Percentiles rank a stretch among this genome's conserved stretches.
phyloP scores from a whole-genome alignment of 2,797 vertebrate species.

The Coreius guichenoti region DNA sequence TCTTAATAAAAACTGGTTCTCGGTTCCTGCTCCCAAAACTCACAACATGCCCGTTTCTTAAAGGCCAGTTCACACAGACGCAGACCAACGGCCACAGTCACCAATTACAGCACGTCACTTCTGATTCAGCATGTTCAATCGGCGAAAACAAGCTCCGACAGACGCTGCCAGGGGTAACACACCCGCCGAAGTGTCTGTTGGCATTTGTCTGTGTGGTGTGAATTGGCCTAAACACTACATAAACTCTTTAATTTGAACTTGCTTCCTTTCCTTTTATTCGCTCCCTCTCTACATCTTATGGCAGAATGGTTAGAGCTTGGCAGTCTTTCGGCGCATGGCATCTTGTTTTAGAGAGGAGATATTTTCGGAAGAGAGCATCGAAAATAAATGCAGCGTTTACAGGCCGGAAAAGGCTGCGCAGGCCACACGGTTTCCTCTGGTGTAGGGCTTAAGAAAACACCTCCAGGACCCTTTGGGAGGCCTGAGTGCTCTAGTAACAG shows the following conservation, averaged over 20 bases:
- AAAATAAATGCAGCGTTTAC: slow-evolving; percentile 78
- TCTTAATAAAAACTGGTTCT: background rate
- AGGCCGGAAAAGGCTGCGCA: slow-evolving; percentile 67
- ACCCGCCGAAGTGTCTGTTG: background rate
- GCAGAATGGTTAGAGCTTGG: slow-evolving; percentile 48
- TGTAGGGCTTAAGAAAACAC: slow-evolving; percentile 57
- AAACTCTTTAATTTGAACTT: background rate
- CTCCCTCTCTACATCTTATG: slow-evolving; percentile 31
- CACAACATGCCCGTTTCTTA: background rate
- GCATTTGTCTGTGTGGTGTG: background rate
- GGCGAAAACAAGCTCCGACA: background rate
- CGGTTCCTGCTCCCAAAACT: background rate
- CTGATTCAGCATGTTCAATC: background rate
- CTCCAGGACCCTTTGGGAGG: slow-evolving; percentile 52
- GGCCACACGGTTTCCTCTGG: slow-evolving; percentile 69
- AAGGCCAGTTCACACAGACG: too few relatives aligned
- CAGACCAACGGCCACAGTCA: background rate
- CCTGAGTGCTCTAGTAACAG: slow-evolving; percentile 57
- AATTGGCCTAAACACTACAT: background rate
- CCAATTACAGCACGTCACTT: background rate
- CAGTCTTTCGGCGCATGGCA: slow-evolving; percentile 66
- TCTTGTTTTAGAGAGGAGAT: slow-evolving; percentile 67
- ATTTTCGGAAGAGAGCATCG: slow-evolving; percentile 73
- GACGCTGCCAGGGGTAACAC: background rate
- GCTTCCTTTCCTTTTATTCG: background rate